Evolutionary conservation across 2,113 vertebrate genomes (phyloP).

Genomic region (Lathamus discolor): DNA sequence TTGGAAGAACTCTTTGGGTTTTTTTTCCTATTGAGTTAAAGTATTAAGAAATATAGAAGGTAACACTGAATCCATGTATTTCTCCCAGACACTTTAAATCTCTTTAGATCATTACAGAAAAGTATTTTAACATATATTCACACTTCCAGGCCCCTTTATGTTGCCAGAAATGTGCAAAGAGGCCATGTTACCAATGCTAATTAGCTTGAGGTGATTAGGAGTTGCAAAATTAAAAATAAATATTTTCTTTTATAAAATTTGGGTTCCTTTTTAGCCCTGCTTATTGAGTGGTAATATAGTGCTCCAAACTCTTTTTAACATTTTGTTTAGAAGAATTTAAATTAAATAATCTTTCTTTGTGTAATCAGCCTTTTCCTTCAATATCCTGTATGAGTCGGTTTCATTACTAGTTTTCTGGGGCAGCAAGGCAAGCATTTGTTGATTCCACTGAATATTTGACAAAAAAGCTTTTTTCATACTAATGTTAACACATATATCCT

Average conservation of each 20-base stretch:
- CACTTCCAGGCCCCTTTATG: background rate
- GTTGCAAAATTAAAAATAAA: background rate
- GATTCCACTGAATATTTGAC: background rate
- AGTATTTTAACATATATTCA: background rate
- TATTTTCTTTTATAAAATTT: background rate
- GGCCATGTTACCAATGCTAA: background rate
- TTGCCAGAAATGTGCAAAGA: background rate
- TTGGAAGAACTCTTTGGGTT: background rate
- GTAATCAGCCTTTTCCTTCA: background rate
- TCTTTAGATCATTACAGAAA: background rate
- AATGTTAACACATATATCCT: background rate
- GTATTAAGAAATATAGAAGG: background rate
- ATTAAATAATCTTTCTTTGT: background rate
- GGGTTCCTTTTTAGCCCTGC: rapidly evolving
- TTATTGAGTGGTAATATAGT: background rate
- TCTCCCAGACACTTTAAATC: background rate
- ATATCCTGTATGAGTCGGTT: background rate
- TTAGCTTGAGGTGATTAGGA: background rate
- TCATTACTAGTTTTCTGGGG: background rate
- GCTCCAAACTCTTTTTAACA: background rate
- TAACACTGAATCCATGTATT: background rate
- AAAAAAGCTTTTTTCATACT: background rate
- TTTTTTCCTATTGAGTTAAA: background rate
- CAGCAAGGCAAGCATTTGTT: background rate
- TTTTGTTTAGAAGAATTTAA: background rate